phyloP scores from a whole-genome alignment of 35 echinoderm and acorn worm genomes.

The Hemicentrotus pulcherrimus region DNA sequence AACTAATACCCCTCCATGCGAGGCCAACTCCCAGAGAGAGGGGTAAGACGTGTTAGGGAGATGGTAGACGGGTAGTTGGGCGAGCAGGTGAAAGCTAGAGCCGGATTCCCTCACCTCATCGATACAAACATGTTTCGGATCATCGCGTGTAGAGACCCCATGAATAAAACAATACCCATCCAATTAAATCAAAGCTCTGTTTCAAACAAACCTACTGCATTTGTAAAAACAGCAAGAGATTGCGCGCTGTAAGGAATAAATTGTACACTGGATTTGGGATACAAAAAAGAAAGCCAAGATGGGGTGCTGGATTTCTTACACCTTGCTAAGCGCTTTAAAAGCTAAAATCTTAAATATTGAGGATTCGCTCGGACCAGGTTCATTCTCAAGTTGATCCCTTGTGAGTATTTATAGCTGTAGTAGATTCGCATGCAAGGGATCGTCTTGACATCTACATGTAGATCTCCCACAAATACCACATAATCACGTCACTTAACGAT shows the following conservation, averaged over 20 bases:
- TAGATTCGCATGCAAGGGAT: background rate
- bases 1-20: background rate
- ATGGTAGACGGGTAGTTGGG: background rate
- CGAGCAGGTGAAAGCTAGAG: conserved; percentile 4
- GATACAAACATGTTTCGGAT: conserved; percentile 30
- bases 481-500: background rate
- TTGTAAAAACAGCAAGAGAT: background rate
- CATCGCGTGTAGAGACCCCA: background rate
- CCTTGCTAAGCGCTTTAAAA: conserved; percentile 10
- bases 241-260: background rate
- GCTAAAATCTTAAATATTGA: conserved; percentile 20
- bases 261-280: background rate
- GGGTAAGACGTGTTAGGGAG: background rate
- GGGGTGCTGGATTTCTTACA: background rate
- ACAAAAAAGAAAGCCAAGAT: background rate
- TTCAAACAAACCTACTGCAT: background rate
- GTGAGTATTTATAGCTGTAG: background rate
- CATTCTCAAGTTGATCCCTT: background rate
- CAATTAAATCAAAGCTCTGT: conserved; percentile 13
- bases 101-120: background rate
- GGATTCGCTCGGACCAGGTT: background rate
- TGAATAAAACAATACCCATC: conserved; percentile 39
- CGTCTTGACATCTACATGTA: background rate
- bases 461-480: background rate
- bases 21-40: background rate